Evolutionary conservation across 2,113 vertebrate species (phyloP).

Genomic region (Gobius niger): DNA sequence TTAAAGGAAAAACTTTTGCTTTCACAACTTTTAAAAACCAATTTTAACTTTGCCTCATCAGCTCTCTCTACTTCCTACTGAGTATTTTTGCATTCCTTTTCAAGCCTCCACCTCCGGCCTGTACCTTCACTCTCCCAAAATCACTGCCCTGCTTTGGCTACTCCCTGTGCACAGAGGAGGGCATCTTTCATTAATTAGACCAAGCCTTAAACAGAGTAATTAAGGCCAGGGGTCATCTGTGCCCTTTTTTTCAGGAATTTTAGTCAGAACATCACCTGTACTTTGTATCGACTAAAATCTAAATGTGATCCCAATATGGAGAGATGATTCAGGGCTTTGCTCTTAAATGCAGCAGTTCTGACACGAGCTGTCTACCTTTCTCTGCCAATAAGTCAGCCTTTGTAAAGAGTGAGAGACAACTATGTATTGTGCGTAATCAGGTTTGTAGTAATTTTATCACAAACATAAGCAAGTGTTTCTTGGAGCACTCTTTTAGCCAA

Average conservation of each 20-base stretch:
- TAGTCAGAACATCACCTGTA: slow-evolving; percentile 36
- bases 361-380: slow-evolving; percentile 8
- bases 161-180: slow-evolving; percentile 58
- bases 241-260: slow-evolving; percentile 31
- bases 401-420: too few relatives aligned
- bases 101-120: slow-evolving; percentile 5
- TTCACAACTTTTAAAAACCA: neutral
- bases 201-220: slow-evolving; percentile 70
- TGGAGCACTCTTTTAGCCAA: too few relatives aligned
- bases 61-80: neutral
- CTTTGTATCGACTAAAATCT: too few relatives aligned
- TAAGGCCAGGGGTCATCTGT: slow-evolving; percentile 58
- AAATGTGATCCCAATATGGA: too few relatives aligned
- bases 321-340: too few relatives aligned
- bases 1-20: neutral
- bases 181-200: slow-evolving; percentile 64
- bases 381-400: too few relatives aligned
- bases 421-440: too few relatives aligned
- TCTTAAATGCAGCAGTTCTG: neutral
- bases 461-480: too few relatives aligned
- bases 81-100: slow-evolving; percentile 2
- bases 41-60: slow-evolving; percentile 3
- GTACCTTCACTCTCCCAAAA: slow-evolving; percentile 11
- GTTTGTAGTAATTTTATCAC: too few relatives aligned
- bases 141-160: slow-evolving; percentile 14